Evolutionary conservation across 37 sponge, comb jelly and placozoan species (phyloP).

Genomic region (Cliona cf. orientalis): DNA sequence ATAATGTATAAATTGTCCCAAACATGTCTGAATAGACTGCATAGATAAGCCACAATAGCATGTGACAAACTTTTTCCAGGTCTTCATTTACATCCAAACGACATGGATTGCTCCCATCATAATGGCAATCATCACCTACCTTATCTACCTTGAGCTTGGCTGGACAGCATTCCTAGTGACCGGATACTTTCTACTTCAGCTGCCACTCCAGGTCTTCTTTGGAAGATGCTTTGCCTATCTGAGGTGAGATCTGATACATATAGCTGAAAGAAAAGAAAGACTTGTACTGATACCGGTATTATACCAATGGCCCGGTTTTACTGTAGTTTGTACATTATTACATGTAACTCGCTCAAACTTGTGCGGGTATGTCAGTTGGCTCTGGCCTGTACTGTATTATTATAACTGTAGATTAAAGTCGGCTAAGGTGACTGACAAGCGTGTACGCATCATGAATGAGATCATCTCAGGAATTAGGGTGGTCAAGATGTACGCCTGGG

Average conservation of each 20-base stretch:
- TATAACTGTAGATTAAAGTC: slow-evolving; percentile 63
- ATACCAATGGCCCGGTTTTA: too few species aligned
- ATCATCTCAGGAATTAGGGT: slow-evolving; percentile 85
- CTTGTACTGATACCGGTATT: too few species aligned
- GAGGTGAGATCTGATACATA: slow-evolving; percentile 38
- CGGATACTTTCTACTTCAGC: slow-evolving; percentile 16
- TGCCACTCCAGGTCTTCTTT: slow-evolving; percentile 36
- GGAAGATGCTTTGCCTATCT: slow-evolving; percentile 25
- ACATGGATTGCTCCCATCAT: slow-evolving; percentile 55
- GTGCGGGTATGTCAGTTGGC: too few species aligned
- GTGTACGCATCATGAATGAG: slow-evolving; percentile 84
- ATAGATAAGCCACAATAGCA: too few species aligned
- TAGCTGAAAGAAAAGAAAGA: too few species aligned
- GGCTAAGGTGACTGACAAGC: slow-evolving; percentile 71
- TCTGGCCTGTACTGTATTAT: too few species aligned
- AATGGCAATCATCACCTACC: slow-evolving; percentile 36
- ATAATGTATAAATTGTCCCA: too few species aligned
- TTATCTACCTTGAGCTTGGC: slow-evolving; percentile 54
- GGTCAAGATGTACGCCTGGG: slow-evolving; percentile 95
- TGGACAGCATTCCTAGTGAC: slow-evolving; percentile 37
- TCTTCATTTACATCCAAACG: slow-evolving; percentile 19
- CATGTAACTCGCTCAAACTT: neutral
- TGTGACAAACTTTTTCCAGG: too few species aligned
- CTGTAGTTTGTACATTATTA: too few species aligned
- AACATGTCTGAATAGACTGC: too few species aligned